phyloP scores from a whole-genome alignment of 1,140 invertebrate species.

The Penaeus indicus region DNA sequence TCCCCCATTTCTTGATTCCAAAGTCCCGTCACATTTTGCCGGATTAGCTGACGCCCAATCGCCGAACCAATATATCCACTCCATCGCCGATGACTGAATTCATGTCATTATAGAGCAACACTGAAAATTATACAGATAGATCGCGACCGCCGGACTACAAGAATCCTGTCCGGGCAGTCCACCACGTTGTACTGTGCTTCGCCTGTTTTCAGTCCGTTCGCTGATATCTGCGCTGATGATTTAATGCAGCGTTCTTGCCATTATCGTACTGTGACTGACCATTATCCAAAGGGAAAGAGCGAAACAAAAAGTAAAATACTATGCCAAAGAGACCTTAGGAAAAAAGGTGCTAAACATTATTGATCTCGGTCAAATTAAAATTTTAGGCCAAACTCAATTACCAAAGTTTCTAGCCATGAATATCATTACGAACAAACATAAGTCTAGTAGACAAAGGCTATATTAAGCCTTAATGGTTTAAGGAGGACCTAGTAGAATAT shows the following conservation, averaged over 20 bases:
- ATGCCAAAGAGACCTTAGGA: not conserved
- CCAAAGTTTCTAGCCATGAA: not conserved
- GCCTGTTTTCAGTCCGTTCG: not conserved
- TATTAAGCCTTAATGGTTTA: too few relatives aligned
- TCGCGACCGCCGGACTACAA: slow-evolving; percentile 3
- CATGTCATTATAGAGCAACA: slow-evolving; percentile 40
- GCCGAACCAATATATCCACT: too few relatives aligned
- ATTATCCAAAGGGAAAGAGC: not conserved
- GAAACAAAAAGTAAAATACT: slow-evolving; percentile 33
- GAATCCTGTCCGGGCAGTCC: not conserved
- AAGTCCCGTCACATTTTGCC: too few relatives aligned
- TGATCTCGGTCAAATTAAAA: slow-evolving; percentile 16
- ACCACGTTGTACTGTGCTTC: not conserved
- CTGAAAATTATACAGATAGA: slow-evolving; percentile 26
- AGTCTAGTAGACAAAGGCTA: too few relatives aligned
- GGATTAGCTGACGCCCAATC: too few relatives aligned
- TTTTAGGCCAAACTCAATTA: not conserved
- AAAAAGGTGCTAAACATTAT: slow-evolving; percentile 30
- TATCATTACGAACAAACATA: not conserved
- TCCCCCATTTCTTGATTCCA: too few relatives aligned
- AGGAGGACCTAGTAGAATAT: too few relatives aligned
- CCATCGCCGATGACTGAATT: slow-evolving; percentile 39
- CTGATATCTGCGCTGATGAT: not conserved
- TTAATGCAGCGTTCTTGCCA: not conserved
- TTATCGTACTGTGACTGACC: not conserved